A percentile compares a stretch with the other conserved stretches of the same genome.
These are phyloP conservation scores for Eurytemora carolleeae DNA, from an alignment of 1,140 invertebrate species.

Conservation along the genomic window DNA sequence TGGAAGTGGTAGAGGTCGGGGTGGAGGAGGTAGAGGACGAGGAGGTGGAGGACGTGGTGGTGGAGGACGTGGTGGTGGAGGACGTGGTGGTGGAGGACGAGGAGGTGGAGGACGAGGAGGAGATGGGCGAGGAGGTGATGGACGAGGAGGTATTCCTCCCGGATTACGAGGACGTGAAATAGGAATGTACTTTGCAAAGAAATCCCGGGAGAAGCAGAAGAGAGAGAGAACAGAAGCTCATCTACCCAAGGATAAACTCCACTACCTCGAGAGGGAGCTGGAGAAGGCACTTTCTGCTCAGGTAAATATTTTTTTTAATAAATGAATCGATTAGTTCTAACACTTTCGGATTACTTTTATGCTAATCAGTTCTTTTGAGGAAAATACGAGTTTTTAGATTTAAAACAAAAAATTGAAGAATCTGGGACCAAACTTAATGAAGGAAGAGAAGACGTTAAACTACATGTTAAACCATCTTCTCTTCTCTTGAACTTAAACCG, in stretches of 20 bases:
- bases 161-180: constrained; percentile 14
- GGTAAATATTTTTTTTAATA: no score
- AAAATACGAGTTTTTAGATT: no score
- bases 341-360: no score
- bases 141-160: background rate
- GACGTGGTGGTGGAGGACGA: constrained; percentile 81
- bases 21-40: constrained; percentile 59
- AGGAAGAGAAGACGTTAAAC: no score
- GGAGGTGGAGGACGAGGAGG: constrained; percentile 23
- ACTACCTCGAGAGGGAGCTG: background rate
- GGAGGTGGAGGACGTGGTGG: constrained; percentile 34
- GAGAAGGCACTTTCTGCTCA: no score
- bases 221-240: background rate
- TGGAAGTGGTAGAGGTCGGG: no score
- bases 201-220: background rate
- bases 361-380: no score
- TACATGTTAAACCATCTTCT: no score
- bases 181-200: constrained; percentile 14
- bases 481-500: no score
- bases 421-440: no score
- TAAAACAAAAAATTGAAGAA: no score
- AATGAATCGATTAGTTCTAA: no score
- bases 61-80: constrained; percentile 46
- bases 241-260: background rate
- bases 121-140: background rate